These are phyloP conservation scores for Drosophila mayaguana DNA, from an alignment of 2,888 invertebrate species.

Conservation along the genomic window DNA sequence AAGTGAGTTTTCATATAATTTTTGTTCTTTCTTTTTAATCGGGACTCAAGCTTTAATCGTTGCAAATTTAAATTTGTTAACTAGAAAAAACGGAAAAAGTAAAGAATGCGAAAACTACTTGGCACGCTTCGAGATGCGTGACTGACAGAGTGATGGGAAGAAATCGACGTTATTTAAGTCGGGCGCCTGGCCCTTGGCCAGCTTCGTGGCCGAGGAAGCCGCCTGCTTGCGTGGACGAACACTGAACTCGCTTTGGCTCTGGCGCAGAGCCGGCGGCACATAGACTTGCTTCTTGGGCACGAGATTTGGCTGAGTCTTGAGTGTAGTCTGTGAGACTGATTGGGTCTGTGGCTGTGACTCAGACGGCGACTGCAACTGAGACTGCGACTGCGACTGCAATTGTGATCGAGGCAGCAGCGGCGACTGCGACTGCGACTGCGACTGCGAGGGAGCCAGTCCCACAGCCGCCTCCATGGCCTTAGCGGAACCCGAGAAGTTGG, in stretches of 20 bases:
- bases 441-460: not conserved
- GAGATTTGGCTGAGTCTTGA: constrained; percentile 6
- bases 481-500: not conserved
- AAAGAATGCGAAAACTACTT: constrained; percentile 48
- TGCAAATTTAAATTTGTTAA: constrained; percentile 39
- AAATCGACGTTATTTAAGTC: constrained; percentile 63
- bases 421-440: not conserved
- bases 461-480: not conserved
- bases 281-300: constrained; percentile 37
- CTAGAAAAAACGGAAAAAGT: constrained; percentile 32
- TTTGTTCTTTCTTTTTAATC: constrained; percentile 1
- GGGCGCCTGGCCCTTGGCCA: constrained; percentile 56
- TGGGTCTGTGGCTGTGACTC: not conserved
- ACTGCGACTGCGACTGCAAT: not conserved
- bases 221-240: constrained; percentile 30
- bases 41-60: constrained; percentile 33
- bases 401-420: no score
- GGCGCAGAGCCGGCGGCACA: constrained; percentile 68
- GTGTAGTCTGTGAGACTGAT: not conserved
- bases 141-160: constrained; percentile 50
- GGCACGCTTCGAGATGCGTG: constrained; percentile 48
- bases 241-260: constrained; percentile 49
- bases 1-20: not conserved
- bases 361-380: not conserved
- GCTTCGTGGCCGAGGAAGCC: constrained; percentile 23